These are phyloP conservation scores for Hydrolagus affinis DNA, from an alignment of 2,113 vertebrate species.

Conservation along the genomic window DNA sequence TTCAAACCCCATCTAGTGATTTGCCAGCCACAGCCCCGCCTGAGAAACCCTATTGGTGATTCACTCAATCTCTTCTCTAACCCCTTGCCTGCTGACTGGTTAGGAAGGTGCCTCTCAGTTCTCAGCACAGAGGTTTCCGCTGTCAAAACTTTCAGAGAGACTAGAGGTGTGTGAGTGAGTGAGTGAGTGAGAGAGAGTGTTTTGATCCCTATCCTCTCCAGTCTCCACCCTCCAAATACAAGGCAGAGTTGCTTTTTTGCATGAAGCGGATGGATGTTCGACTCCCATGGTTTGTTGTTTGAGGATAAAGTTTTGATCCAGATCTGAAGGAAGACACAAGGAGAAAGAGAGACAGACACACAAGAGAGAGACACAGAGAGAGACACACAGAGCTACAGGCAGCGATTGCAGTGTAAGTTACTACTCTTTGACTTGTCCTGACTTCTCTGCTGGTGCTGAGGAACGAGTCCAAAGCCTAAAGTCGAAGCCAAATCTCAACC, in stretches of 20 bases:
- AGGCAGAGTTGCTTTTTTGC: neutral
- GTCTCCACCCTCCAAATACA: neutral
- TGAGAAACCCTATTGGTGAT: neutral
- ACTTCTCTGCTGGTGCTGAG: too few species aligned
- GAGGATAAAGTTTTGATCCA: neutral
- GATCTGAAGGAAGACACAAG: too few species aligned
- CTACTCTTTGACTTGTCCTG: too few species aligned
- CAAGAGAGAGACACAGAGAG: too few species aligned
- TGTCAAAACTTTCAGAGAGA: slow-evolving; percentile 18
- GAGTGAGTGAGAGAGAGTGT: neutral
- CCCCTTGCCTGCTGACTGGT: neutral
- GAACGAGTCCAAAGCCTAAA: too few species aligned
- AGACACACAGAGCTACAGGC: too few species aligned
- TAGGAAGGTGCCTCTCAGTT: neutral
- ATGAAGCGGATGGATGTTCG: neutral
- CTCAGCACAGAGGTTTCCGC: slow-evolving; percentile 6
- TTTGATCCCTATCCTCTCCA: too few species aligned
- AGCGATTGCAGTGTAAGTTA: too few species aligned
- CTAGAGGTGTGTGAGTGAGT: neutral
- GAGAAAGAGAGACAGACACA: too few species aligned
- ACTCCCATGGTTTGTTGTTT: neutral
- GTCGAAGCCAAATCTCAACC: too few species aligned
- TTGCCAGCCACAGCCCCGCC: neutral
- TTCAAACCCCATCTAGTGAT: neutral
- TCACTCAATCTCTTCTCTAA: neutral